phyloP scores from a whole-genome alignment of 2,888 invertebrate species.

The Andrena marginata region DNA sequence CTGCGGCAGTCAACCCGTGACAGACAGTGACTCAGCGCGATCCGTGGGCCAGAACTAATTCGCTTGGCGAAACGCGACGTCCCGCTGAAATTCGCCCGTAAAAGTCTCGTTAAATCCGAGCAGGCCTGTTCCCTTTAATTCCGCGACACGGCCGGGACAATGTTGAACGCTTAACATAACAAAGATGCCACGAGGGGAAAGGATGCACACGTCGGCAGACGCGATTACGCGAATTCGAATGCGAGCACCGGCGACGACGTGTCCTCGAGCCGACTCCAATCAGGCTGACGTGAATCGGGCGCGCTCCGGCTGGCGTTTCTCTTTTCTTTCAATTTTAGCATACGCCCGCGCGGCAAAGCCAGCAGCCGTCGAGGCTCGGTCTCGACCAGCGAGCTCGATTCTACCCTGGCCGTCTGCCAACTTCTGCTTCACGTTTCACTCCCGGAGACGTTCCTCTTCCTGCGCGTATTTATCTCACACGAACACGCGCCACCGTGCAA shows the following conservation, averaged over 20 bases:
- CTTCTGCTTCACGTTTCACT: conserved; percentile 54
- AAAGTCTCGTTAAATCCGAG: conserved; percentile 26
- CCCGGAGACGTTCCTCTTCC: conserved; percentile 44
- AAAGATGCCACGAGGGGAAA: conserved; percentile 31
- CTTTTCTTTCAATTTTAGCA: conserved; percentile 80
- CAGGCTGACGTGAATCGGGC: conserved; percentile 68
- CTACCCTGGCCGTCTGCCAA: conserved; percentile 77
- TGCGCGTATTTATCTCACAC: conserved; percentile 55
- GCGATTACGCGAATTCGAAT: conserved; percentile 72
- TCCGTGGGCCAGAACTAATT: not conserved
- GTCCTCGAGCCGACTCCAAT: conserved; percentile 67
- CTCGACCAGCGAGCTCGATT: conserved; percentile 67
- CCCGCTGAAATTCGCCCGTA: not conserved
- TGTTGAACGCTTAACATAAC: conserved; percentile 32
- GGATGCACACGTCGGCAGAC: conserved; percentile 57
- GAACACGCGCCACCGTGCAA: conserved; percentile 37
- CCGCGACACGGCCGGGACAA: conserved; percentile 20
- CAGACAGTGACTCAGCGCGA: not conserved
- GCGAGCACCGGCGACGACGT: conserved; percentile 58
- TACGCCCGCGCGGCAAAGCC: conserved; percentile 64
- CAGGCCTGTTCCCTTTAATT: conserved; percentile 32
- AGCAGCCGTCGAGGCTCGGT: conserved; percentile 59
- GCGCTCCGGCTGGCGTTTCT: conserved; percentile 48
- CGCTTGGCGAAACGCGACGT: not conserved
- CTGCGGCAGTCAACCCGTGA: no score